Evolutionary conservation across 2,113 vertebrate genomes (phyloP).

Genomic region (Dunckerocampus dactyliophorus): DNA sequence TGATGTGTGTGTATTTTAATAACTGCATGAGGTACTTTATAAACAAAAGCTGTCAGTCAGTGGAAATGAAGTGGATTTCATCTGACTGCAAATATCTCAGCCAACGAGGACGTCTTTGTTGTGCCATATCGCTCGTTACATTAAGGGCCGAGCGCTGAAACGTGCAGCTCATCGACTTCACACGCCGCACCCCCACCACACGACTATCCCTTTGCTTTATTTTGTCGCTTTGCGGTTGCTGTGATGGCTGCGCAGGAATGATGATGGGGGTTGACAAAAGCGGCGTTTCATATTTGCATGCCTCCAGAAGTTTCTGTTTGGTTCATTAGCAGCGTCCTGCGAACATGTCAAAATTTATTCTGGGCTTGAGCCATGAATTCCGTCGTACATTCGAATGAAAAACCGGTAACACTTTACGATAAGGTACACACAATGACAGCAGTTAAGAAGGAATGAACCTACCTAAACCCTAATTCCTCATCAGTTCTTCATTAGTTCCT

Average conservation of each 20-base stretch:
- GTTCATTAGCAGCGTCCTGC: conserved; percentile 43
- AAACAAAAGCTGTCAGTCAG: conserved; percentile 15
- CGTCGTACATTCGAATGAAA: too few relatives aligned
- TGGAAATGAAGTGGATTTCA: conserved; percentile 39
- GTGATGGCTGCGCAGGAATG: conserved; percentile 24
- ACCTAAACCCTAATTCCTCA: too few relatives aligned
- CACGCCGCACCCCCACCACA: conserved; percentile 17
- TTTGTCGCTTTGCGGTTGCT: conserved; percentile 31
- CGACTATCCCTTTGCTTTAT: background rate
- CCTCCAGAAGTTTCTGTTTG: conserved; percentile 23
- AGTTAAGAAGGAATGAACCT: too few relatives aligned
- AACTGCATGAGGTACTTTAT: background rate
- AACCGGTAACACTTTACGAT: too few relatives aligned
- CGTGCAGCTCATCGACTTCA: conserved; percentile 32
- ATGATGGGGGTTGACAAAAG: conserved; percentile 32
- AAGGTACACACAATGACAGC: too few relatives aligned
- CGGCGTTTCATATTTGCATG: conserved; percentile 38
- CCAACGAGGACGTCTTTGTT: conserved; percentile 10
- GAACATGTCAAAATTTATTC: conserved; percentile 23
- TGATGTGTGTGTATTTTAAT: too few relatives aligned
- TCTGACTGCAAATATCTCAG: conserved; percentile 28
- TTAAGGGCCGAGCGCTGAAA: conserved; percentile 30
- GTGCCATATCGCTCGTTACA: conserved; percentile 33
- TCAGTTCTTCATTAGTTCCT: too few relatives aligned
- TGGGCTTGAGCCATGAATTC: too few relatives aligned